Conservation (phyloP, 1,140 invertebrate genomes). For the Cotesia glomerata region DNA sequence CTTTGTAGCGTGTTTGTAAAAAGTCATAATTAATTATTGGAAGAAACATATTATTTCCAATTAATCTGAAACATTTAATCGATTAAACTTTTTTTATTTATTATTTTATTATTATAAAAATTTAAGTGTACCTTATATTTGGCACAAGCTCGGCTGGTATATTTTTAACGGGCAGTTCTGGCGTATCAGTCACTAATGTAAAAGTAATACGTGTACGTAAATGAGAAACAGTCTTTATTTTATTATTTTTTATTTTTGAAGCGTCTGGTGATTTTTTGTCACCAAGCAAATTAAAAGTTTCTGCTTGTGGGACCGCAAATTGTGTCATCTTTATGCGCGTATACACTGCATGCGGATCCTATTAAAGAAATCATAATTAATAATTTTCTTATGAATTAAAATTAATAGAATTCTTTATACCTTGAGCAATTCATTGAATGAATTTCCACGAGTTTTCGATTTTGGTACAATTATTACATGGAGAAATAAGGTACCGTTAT, state of each 20-base stretch:
- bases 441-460: constrained; percentile 59
- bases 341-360: constrained; percentile 64
- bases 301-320: constrained; percentile 74
- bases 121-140: constrained; percentile 63
- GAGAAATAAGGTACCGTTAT: constrained; percentile 79
- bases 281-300: constrained; percentile 77
- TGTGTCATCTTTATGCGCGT: constrained; percentile 71
- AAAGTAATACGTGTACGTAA: constrained; percentile 69
- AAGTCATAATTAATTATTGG: constrained; percentile 85
- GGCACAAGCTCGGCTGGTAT: constrained; percentile 69
- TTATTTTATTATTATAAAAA: constrained; percentile 15
- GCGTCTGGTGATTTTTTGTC: constrained; percentile 48
- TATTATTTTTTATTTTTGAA: constrained; percentile 27
- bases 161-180: constrained; percentile 66
- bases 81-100: not conserved
- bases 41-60: constrained; percentile 74
- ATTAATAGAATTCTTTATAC: constrained; percentile 28
- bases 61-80: constrained; percentile 63
- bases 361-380: constrained; percentile 40
- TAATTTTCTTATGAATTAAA: not conserved
- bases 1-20: constrained; percentile 76
- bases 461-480: constrained; percentile 66
- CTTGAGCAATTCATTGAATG: constrained; percentile 51
- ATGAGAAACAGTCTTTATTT: constrained; percentile 63
- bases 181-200: constrained; percentile 70